Evolutionary conservation across 1,140 invertebrate species (phyloP).

Genomic region (Drosophila sp.): DNA sequence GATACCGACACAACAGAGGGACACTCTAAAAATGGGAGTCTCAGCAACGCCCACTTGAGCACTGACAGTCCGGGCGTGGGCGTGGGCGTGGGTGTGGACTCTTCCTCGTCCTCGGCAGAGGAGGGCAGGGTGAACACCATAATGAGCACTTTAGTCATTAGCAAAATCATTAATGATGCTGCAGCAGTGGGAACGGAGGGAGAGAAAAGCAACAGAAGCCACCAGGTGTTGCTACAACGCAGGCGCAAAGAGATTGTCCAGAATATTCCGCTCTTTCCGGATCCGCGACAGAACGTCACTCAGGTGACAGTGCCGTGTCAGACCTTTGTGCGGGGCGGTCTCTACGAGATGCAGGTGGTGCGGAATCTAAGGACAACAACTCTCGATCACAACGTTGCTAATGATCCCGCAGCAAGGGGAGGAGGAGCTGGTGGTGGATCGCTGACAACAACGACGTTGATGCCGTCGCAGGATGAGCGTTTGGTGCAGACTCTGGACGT

Average conservation of each 20-base stretch:
- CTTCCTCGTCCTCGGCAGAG: too few relatives aligned
- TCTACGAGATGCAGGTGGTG: conserved; percentile 80
- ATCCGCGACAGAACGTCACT: conserved; percentile 79
- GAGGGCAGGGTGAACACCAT: conserved; percentile 67
- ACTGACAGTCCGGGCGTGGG: conserved; percentile 35
- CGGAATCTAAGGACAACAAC: conserved; percentile 65
- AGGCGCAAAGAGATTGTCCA: conserved; percentile 80
- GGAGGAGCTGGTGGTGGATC: neutral
- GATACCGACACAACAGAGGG: conserved; percentile 13
- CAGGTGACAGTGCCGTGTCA: conserved; percentile 80
- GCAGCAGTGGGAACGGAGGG: conserved; percentile 1
- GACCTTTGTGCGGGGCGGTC: conserved; percentile 75
- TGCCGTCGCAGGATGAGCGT: conserved; percentile 74
- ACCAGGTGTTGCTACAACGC: conserved; percentile 63
- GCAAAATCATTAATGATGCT: conserved; percentile 83
- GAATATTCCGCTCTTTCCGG: conserved; percentile 78
- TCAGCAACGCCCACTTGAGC: conserved; percentile 60
- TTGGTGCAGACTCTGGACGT: conserved; percentile 87
- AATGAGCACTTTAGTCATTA: conserved; percentile 84
- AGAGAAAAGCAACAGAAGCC: conserved; percentile 25
- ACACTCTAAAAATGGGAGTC: conserved; percentile 19
- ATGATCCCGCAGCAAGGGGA: neutral
- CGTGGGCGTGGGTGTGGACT: too few relatives aligned
- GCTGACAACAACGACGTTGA: conserved; percentile 68
- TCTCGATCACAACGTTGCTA: conserved; percentile 32